These are phyloP conservation scores for Acronicta psi DNA, from an alignment of 2,888 invertebrate species.

Conservation along the genomic window DNA sequence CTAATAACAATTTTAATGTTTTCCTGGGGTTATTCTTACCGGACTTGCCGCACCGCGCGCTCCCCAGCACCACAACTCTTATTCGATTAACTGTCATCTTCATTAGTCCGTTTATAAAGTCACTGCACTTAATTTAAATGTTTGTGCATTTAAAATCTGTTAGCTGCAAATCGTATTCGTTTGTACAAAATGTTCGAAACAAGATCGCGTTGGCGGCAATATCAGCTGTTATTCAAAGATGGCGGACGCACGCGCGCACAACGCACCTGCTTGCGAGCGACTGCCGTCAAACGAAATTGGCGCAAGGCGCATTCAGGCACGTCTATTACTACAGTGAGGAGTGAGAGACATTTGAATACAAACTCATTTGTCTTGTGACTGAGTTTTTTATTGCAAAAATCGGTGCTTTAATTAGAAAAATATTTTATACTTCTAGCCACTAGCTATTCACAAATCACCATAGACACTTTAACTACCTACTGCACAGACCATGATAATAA, in stretches of 20 bases:
- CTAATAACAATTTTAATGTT: conserved; percentile 59
- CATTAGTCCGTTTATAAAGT: conserved; percentile 74
- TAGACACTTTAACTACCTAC: neutral
- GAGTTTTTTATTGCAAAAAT: conserved; percentile 52
- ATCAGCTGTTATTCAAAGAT: conserved; percentile 78
- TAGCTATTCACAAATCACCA: neutral
- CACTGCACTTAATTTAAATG: conserved; percentile 66
- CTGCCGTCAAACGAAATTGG: conserved; percentile 84
- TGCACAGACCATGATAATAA: conserved; percentile 4
- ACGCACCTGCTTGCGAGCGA: conserved; percentile 86
- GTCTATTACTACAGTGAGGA: conserved; percentile 73
- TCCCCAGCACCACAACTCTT: conserved; percentile 93
- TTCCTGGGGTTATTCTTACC: conserved; percentile 86
- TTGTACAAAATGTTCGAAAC: conserved; percentile 58
- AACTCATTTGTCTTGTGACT: conserved; percentile 58
- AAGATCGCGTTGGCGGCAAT: conserved; percentile 77
- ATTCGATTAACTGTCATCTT: conserved; percentile 94
- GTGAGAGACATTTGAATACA: conserved; percentile 67
- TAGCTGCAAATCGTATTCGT: conserved; percentile 53
- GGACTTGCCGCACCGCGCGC: conserved; percentile 93
- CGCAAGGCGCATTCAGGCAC: conserved; percentile 78
- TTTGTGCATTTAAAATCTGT: conserved; percentile 65
- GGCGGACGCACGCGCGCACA: conserved; percentile 82
- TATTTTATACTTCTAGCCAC: conserved; percentile 17
- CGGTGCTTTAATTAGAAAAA: conserved; percentile 38